These are phyloP conservation scores for Bombus difficillimus DNA, from an alignment of 1,140 invertebrate genomes.

Conservation along the genomic window DNA sequence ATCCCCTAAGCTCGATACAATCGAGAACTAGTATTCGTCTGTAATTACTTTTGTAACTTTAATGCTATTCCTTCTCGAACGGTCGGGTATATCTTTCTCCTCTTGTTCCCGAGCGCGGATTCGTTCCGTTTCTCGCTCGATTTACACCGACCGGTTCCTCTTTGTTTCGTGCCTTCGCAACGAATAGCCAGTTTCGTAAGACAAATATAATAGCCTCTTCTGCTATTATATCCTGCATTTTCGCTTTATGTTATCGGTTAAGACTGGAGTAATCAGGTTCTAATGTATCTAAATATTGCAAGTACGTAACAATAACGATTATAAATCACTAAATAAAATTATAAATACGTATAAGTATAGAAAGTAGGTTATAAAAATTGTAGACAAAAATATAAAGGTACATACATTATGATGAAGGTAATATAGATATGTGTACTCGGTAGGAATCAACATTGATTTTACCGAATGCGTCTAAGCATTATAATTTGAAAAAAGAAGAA, in stretches of 20 bases:
- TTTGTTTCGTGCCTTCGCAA: background rate
- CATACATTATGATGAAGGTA: too few species aligned
- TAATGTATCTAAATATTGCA: background rate
- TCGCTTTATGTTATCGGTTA: background rate
- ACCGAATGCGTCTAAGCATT: background rate
- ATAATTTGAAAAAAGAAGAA: background rate
- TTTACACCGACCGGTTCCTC: background rate
- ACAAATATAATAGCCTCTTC: background rate
- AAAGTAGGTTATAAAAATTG: too few species aligned
- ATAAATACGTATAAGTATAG: too few species aligned
- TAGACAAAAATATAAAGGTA: too few species aligned
- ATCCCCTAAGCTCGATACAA: constrained; percentile 25
- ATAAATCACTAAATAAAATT: too few species aligned
- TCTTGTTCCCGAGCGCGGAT: background rate
- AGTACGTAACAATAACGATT: too few species aligned
- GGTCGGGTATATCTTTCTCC: background rate
- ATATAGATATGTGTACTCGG: too few species aligned
- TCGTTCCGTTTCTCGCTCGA: background rate
- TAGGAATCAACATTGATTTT: background rate
- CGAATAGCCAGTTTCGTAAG: background rate
- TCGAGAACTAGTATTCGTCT: constrained; percentile 25
- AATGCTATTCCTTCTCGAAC: background rate
- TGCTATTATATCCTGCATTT: background rate
- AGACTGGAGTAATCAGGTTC: background rate
- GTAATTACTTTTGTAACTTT: constrained; percentile 50